Conservation (phyloP, 2,888 invertebrate genomes). For the Strigamia maritima region DNA sequence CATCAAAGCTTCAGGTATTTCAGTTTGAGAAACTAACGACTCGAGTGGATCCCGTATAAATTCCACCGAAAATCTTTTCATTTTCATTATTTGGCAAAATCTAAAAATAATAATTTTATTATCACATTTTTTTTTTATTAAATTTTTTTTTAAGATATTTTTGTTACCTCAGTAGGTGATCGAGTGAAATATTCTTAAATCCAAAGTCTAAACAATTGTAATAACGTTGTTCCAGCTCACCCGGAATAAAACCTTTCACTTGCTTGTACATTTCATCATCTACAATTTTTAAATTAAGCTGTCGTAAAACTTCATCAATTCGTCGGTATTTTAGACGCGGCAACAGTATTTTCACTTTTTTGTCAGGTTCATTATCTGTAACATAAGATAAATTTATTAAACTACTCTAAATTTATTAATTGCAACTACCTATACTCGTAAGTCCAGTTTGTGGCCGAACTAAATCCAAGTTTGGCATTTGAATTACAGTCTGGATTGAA, state of each 20-base stretch:
- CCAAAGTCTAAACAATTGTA: not conserved
- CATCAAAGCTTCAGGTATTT: not conserved
- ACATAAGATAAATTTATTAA: no score
- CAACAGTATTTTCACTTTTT: no score
- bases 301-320: not conserved
- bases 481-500: no score
- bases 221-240: constrained; percentile 11
- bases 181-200: not conserved
- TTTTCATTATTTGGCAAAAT: not conserved
- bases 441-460: no score
- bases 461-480: no score
- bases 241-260: not conserved
- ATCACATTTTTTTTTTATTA: not conserved
- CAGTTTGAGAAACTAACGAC: not conserved
- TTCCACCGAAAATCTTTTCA: not conserved
- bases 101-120: not conserved
- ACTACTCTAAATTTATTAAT: no score
- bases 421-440: no score
- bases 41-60: not conserved
- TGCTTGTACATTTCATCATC: not conserved
- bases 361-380: no score
- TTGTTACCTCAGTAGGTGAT: not conserved
- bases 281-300: not conserved
- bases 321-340: not conserved
- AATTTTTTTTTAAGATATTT: not conserved